A percentile compares a stretch with the other conserved stretches of the same genome.
Evolutionary conservation across 2,797 vertebrate species (phyloP).

Genomic region (Meda fulgida): DNA sequence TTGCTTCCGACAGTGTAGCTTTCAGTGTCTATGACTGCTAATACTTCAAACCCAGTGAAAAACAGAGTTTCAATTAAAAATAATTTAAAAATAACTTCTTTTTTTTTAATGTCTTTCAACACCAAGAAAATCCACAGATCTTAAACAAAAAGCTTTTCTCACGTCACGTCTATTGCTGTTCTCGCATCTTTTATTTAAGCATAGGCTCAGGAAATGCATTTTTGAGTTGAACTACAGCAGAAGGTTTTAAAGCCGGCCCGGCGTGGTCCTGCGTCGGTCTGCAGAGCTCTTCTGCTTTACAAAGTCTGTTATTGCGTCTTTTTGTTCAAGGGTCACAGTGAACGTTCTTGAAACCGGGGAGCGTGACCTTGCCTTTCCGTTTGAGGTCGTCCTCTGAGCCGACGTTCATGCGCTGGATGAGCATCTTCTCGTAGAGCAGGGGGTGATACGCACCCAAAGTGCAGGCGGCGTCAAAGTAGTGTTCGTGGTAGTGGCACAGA

Average conservation of each 20-base stretch:
- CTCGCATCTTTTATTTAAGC: conserved; percentile 70
- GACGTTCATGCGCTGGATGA: conserved; percentile 90
- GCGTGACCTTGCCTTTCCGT: conserved; percentile 88
- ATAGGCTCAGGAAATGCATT: conserved; percentile 81
- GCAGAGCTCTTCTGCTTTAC: conserved; percentile 9
- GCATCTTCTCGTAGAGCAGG: conserved; percentile 93
- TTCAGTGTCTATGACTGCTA: conserved; percentile 41
- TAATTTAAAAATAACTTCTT: not conserved
- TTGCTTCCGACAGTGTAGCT: conserved; percentile 9
- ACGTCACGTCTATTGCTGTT: conserved; percentile 72
- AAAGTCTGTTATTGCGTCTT: conserved; percentile 52
- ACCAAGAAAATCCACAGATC: conserved; percentile 47
- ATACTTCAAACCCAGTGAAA: not conserved
- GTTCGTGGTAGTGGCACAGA: conserved; percentile 97
- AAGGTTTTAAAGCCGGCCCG: conserved; percentile 16
- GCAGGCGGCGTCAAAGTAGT: conserved; percentile 93
- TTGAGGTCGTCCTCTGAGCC: conserved; percentile 85
- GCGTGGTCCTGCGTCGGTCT: not conserved
- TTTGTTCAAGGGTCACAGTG: conserved; percentile 79
- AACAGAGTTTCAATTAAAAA: conserved; percentile 1
- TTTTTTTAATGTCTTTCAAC: conserved; percentile 49
- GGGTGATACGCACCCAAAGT: conserved; percentile 97
- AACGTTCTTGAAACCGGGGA: conserved; percentile 88
- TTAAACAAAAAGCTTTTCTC: conserved; percentile 43
- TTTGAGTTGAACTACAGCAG: conserved; percentile 33